Conservation (phyloP, 1,140 invertebrate genomes). For the Drosophila ohnishii region DNA sequence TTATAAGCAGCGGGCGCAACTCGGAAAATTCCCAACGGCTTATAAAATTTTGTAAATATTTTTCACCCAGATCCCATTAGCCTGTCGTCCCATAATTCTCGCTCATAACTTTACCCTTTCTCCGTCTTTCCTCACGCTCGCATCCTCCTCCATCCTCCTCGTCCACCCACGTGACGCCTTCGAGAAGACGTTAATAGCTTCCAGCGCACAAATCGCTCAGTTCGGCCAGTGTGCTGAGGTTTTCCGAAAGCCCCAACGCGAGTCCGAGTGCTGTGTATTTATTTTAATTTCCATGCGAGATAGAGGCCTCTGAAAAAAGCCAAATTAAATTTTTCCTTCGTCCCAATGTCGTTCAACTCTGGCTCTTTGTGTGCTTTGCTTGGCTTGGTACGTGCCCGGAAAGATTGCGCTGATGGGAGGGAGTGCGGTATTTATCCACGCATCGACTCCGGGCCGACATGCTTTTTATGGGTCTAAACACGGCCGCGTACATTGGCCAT, state of each 20-base stretch:
- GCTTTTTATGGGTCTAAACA: slow-evolving; percentile 53
- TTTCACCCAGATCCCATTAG: slow-evolving; percentile 43
- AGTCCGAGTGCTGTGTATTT: slow-evolving; percentile 52
- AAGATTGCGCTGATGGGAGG: slow-evolving; percentile 35
- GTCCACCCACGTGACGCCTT: slow-evolving; percentile 65
- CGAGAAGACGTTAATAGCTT: slow-evolving; percentile 66
- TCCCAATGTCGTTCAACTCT: slow-evolving; percentile 73
- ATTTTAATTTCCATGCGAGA: slow-evolving; percentile 63
- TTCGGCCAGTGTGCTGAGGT: slow-evolving; percentile 39
- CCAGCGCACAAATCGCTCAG: slow-evolving; percentile 55
- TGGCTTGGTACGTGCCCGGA: slow-evolving; percentile 62
- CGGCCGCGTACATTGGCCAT: slow-evolving; percentile 54
- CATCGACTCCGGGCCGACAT: slow-evolving; percentile 27
- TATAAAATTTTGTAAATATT: slow-evolving; percentile 52
- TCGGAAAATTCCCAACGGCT: slow-evolving; percentile 31
- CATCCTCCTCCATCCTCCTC: slow-evolving; percentile 1
- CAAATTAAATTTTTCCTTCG: slow-evolving; percentile 54
- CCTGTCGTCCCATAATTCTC: slow-evolving; percentile 72
- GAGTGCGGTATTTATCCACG: slow-evolving; percentile 57
- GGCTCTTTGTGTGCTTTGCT: slow-evolving; percentile 16
- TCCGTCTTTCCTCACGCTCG: slow-evolving; percentile 1
- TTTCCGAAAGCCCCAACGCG: slow-evolving; percentile 12
- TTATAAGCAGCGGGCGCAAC: slow-evolving; percentile 54
- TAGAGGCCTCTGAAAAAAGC: slow-evolving; percentile 29
- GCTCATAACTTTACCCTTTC: slow-evolving; percentile 47